These are phyloP conservation scores for Drosophila equinoxialis DNA, from an alignment of 1,140 invertebrate species.

Conservation along the genomic window DNA sequence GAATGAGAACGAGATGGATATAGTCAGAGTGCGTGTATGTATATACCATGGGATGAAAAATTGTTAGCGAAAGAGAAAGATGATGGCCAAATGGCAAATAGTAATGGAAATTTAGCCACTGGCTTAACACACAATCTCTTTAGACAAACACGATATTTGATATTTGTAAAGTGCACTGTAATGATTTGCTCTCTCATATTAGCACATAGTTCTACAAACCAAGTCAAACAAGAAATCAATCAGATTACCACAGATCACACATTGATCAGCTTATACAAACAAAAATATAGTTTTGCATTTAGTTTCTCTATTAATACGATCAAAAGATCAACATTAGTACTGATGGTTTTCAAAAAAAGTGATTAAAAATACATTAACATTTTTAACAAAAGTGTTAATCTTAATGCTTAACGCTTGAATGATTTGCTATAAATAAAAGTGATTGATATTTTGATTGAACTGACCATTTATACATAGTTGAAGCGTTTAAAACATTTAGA, in stretches of 20 bases:
- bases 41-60: conserved; percentile 42
- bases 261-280: neutral
- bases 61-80: conserved; percentile 30
- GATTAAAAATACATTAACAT: neutral
- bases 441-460: neutral
- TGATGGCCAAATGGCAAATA: conserved; percentile 5
- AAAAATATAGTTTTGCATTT: no score
- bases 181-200: neutral
- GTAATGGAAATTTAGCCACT: conserved; percentile 21
- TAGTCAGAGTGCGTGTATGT: conserved; percentile 20
- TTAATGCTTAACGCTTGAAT: neutral
- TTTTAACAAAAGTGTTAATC: neutral
- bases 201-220: neutral
- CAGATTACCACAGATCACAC: neutral
- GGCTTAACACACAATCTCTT: conserved; percentile 70
- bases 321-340: no score
- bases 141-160: conserved; percentile 47
- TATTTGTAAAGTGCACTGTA: conserved; percentile 19
- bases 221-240: neutral
- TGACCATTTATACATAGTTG: no score
- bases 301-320: no score
- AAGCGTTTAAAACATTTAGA: neutral
- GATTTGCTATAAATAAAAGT: neutral
- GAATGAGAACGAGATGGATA: neutral
- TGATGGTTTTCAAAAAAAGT: no score